Percentiles rank a stretch among this genome's conserved stretches.
phyloP scores from a whole-genome alignment of 2,797 vertebrate genomes.

The Pelodytes ibericus region DNA sequence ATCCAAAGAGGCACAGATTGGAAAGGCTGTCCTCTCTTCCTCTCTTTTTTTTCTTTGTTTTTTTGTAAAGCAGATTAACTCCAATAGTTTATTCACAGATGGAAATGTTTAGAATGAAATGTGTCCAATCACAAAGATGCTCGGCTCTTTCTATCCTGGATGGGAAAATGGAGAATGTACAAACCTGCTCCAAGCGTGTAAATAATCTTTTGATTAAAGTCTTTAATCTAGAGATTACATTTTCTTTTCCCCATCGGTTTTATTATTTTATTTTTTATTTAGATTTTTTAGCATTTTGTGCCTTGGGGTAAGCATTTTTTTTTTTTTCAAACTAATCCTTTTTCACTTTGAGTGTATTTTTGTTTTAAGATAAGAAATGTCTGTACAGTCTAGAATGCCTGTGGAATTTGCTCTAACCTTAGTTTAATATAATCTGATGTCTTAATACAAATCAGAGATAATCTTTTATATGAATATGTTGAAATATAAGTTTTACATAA shows the following conservation, averaged over 20 bases:
- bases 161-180: constrained; percentile 14
- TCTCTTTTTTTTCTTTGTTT: no score
- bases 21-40: constrained; percentile 10
- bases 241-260: constrained; percentile 6
- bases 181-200: constrained; percentile 4
- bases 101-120: constrained; percentile 26
- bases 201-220: constrained; percentile 37
- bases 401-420: constrained; percentile 28
- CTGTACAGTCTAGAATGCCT: constrained; percentile 1
- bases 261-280: not conserved
- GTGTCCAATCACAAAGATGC: constrained; percentile 2
- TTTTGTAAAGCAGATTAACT: constrained; percentile 42
- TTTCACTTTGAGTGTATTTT: constrained; percentile 29
- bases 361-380: constrained; percentile 25
- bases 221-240: constrained; percentile 40
- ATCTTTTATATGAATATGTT: constrained; percentile 16
- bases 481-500: no score
- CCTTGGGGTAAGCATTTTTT: constrained; percentile 8
- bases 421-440: constrained; percentile 27
- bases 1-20: constrained; percentile 21
- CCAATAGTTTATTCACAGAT: constrained; percentile 51
- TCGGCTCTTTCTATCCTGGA: not conserved
- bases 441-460: not conserved
- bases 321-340: constrained; percentile 31
- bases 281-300: constrained; percentile 16